A percentile compares a stretch with the other conserved stretches of the same genome.
Conservation (phyloP, 2,797 vertebrate species). For the Spea hammondii region DNA sequence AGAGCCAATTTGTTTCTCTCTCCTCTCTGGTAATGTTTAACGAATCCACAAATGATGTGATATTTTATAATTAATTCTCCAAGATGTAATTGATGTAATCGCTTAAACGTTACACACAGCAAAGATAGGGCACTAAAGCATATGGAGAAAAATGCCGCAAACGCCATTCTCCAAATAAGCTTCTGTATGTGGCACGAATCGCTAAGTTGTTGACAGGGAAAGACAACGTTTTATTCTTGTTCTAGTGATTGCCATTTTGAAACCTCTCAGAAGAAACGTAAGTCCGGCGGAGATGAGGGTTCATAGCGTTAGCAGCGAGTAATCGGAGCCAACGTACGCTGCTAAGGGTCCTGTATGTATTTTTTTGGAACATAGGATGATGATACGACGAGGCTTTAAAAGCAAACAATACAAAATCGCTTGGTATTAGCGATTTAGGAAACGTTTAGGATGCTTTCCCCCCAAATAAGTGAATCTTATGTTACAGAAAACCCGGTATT, state of each 20-base stretch:
- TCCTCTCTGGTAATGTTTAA: conserved; percentile 72
- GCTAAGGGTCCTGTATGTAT: too few relatives aligned
- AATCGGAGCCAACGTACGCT: background rate
- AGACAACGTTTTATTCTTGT: conserved; percentile 44
- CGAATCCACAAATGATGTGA: conserved; percentile 70
- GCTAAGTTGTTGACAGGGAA: background rate
- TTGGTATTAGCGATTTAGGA: too few relatives aligned
- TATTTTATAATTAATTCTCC: conserved; percentile 78
- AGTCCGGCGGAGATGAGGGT: background rate
- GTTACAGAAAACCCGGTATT: too few relatives aligned
- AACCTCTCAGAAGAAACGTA: background rate
- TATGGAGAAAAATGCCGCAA: conserved; percentile 68
- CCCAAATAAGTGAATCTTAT: too few relatives aligned
- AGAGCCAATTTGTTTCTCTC: conserved; percentile 67
- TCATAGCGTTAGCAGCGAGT: background rate
- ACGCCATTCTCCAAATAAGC: conserved; percentile 61
- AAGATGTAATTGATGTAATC: conserved; percentile 79
- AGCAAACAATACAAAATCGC: too few relatives aligned
- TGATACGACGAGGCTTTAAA: too few relatives aligned
- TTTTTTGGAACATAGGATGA: too few relatives aligned
- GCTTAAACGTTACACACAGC: conserved; percentile 77
- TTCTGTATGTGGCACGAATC: conserved; percentile 33
- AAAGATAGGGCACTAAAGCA: conserved; percentile 74
- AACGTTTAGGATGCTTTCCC: too few relatives aligned
- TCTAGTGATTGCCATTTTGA: conserved; percentile 45